Conservation (phyloP, 1,140 invertebrate species). For the Camponotus vicinus region DNA sequence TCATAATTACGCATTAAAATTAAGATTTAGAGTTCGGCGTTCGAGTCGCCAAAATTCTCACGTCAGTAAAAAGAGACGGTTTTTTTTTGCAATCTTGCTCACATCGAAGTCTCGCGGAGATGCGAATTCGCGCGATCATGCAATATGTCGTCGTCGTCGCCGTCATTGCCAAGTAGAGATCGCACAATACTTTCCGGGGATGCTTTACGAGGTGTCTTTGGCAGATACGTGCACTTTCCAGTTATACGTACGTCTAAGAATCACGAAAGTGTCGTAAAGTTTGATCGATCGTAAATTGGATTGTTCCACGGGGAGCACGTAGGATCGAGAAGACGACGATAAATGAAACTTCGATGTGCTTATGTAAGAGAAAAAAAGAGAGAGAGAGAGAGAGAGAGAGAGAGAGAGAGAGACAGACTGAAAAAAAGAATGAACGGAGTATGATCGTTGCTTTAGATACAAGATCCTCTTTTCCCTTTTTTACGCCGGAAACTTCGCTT, state of each 20-base stretch:
- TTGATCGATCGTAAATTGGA: conserved; percentile 72
- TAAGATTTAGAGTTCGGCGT: background rate
- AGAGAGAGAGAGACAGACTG: background rate
- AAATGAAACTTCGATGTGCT: conserved; percentile 64
- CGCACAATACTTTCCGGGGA: conserved; percentile 31
- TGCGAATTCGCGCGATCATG: conserved; percentile 22
- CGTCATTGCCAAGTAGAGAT: conserved; percentile 45
- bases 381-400: background rate
- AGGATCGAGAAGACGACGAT: conserved; percentile 27
- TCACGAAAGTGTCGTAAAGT: conserved; percentile 67
- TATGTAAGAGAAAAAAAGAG: background rate
- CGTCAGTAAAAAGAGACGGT: background rate
- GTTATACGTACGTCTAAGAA: conserved; percentile 50
- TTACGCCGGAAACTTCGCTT: conserved; percentile 39
- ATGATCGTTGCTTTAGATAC: conserved; percentile 3
- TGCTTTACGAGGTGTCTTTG: background rate
- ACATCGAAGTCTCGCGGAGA: background rate
- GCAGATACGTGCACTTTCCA: conserved; percentile 14
- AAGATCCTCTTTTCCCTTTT: background rate
- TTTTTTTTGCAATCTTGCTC: conserved; percentile 6
- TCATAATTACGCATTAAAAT: background rate
- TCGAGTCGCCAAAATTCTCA: background rate
- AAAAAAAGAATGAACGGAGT: background rate
- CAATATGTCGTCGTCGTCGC: conserved; percentile 20
- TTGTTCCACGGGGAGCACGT: conserved; percentile 62